Base-by-base conservation (phyloP, 2,888 invertebrate species). In the Ecliptopera silaceata region DNA sequence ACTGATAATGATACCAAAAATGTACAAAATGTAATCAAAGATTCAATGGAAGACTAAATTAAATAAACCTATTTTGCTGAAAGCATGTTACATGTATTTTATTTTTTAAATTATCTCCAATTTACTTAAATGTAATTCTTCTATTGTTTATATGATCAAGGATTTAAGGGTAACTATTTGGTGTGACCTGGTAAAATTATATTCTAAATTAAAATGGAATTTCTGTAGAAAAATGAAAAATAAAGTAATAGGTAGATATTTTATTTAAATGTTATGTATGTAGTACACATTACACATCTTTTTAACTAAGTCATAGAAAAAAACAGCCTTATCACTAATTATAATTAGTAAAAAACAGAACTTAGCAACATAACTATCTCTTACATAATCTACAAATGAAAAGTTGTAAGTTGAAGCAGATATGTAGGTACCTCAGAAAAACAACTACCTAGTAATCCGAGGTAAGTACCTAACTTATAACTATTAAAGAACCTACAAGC, bases 1-100 rank as follows among this genome's bases (percentile, higher is more conserved):
- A 39, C 82, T 93, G 18, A 85, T 92, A 69, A 89, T 91, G 79
- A 80, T 91, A 79, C 92, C 93, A 57, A 92, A 91, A 75, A 83
- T 86, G 65, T 92, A 87, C 70, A 81, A 79, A 71, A 82, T 86
- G 80, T 85, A 72, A 31, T 15, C 13, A 13, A 13, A 34, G 12
- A 34, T 34, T 6, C 34, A 34, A 34, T 13, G 36, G 0, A 36
- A 15, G 36, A 6, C 36, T 12, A 15, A 36, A 11, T 31, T 58
- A 10, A 56, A 38, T 55, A 51, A 46, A 46, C 39, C 20, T 22
- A 32, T 26, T 26, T 26, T 39, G 49, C 49, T 49, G 4, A 31
- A 41, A 41, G 41, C 41, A 18, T 18, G 8, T 3, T 3, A 2
- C 8, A 10, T 43, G 29, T 15, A 31, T 31, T 43, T 43, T 31